phyloP scores from a whole-genome alignment of 2,113 vertebrate species.

The Ptyas mucosa region DNA sequence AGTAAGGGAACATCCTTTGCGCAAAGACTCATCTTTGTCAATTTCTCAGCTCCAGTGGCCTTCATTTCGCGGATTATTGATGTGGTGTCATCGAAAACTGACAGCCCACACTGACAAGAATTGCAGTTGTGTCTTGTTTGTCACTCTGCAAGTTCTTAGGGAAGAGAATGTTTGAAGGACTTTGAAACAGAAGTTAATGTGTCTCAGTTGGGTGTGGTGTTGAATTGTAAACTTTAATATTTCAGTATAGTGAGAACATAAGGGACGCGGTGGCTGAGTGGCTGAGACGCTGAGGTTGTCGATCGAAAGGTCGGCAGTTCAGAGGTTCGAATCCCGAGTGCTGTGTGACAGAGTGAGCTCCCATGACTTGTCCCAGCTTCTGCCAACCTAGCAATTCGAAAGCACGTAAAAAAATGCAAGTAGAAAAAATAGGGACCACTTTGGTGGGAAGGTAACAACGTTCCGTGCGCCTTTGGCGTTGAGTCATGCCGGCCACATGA shows the following conservation, averaged over 20 bases:
- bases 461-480: too few relatives aligned
- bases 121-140: slow-evolving; percentile 17
- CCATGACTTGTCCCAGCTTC: too few relatives aligned
- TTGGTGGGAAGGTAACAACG: too few relatives aligned
- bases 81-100: background rate
- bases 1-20: background rate
- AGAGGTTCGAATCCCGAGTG: too few relatives aligned
- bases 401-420: too few relatives aligned
- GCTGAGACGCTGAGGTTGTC: too few relatives aligned
- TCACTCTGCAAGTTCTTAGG: slow-evolving; percentile 16
- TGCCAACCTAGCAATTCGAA: too few relatives aligned
- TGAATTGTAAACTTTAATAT: background rate
- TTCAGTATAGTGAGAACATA: background rate
- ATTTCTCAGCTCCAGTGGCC: background rate
- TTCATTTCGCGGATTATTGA: slow-evolving; percentile 6
- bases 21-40: background rate
- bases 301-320: too few relatives aligned
- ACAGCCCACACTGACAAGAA: slow-evolving; percentile 18
- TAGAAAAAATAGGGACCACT: too few relatives aligned
- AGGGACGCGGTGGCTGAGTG: too few relatives aligned
- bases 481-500: too few relatives aligned
- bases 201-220: slow-evolving; percentile 32
- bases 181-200: slow-evolving; percentile 20
- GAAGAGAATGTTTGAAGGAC: slow-evolving; percentile 36
- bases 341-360: too few relatives aligned